Conservation (phyloP, 2,113 vertebrate species). For the Misgurnus mizolepis region DNA sequence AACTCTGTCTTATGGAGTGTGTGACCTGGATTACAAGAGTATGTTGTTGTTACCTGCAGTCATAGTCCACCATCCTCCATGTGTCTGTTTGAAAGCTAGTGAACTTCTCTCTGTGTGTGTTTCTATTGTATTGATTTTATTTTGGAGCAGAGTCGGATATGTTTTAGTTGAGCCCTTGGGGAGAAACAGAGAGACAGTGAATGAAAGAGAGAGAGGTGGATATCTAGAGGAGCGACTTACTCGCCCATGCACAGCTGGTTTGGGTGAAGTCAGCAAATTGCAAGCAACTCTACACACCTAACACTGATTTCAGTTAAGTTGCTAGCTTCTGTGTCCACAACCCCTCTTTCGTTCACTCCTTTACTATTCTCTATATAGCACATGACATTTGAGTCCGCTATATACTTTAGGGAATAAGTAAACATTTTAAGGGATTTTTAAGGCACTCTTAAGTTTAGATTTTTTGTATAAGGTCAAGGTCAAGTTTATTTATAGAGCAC, state of each 20-base stretch:
- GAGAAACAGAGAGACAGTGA: constrained; percentile 14
- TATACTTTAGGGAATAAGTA: no score
- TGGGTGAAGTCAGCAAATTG: constrained; percentile 23
- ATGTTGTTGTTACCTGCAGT: constrained; percentile 24
- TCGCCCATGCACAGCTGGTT: constrained; percentile 6
- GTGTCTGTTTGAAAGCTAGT: neutral
- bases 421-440: no score
- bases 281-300: neutral
- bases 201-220: neutral
- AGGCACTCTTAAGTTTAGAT: no score
- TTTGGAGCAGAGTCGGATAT: constrained; percentile 22
- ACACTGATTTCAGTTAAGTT: neutral
- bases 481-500: no score
- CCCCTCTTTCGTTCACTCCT: no score
- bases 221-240: neutral
- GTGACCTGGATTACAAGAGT: constrained; percentile 30
- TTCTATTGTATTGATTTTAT: constrained; percentile 35
- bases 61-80: neutral
- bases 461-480: no score
- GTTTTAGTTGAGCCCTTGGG: constrained; percentile 22
- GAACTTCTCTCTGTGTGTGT: neutral
- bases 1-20: constrained; percentile 3
- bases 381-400: no score
- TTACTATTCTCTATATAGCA: no score
- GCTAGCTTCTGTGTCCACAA: no score